Conservation (phyloP, 2,113 vertebrate species). For the Aptenodytes forsteri region DNA sequence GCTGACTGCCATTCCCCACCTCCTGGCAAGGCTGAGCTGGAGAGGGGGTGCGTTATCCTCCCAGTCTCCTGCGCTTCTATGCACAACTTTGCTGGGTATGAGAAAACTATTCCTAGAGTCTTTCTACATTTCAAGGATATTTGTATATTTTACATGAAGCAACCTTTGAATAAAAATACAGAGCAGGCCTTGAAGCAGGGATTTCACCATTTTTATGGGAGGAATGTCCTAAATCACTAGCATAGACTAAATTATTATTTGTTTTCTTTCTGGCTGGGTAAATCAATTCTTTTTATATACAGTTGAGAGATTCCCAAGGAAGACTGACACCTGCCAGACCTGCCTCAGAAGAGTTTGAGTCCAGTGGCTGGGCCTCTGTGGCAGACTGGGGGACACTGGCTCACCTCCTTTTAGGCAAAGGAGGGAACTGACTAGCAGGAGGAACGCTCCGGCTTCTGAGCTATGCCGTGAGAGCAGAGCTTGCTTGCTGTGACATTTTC, state of each 20-base stretch:
- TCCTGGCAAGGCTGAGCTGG: background rate
- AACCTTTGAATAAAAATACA: background rate
- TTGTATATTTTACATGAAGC: background rate
- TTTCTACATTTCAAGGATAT: background rate
- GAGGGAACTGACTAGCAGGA: background rate
- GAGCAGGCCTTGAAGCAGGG: background rate
- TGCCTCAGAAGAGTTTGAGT: background rate
- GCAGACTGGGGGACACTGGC: too few relatives aligned
- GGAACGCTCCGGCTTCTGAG: background rate
- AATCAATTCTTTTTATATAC: background rate
- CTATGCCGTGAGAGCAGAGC: background rate
- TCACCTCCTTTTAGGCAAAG: background rate
- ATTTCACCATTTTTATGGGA: background rate
- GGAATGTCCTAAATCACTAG: background rate
- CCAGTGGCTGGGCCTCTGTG: background rate
- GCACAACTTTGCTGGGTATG: background rate
- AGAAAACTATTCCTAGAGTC: background rate
- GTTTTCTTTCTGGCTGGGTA: background rate
- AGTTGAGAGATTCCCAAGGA: background rate
- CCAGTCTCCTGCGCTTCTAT: background rate
- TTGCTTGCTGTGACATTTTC: background rate
- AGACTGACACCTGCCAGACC: background rate
- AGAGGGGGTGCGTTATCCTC: accelerated
- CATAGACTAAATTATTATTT: background rate
- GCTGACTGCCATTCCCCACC: background rate